These are phyloP conservation scores for Cydia pomonella DNA, from an alignment of 1,140 invertebrate genomes.

Conservation along the genomic window DNA sequence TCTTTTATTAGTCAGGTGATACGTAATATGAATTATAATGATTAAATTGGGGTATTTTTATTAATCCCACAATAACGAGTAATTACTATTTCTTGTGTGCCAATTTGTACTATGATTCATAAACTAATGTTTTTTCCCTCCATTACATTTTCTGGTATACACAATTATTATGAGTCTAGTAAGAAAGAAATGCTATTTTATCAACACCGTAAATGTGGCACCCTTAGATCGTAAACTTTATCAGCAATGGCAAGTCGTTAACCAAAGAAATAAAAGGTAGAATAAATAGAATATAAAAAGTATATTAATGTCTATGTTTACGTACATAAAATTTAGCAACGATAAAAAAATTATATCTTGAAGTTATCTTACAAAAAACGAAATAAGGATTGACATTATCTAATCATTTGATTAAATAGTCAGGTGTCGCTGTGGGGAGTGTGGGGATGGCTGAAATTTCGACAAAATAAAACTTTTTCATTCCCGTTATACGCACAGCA, in stretches of 20 bases:
- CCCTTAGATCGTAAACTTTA: constrained; percentile 5
- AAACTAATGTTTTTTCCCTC: not conserved
- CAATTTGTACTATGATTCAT: no score
- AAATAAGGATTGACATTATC: not conserved
- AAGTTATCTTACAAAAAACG: not conserved
- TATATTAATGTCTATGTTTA: not conserved
- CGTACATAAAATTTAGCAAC: not conserved
- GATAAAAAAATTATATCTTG: not conserved
- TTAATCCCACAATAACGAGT: no score
- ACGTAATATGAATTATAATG: no score
- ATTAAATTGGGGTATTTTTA: no score
- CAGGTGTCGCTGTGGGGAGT: not conserved
- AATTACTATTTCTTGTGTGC: no score
- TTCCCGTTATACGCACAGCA: no score
- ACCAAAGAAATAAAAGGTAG: not conserved
- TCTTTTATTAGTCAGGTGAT: no score
- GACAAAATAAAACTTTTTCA: no score
- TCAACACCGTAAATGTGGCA: not conserved
- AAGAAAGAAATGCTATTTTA: not conserved
- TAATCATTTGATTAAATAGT: not conserved
- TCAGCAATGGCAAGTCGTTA: constrained; percentile 1
- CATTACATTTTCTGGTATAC: not conserved
- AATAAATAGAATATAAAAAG: not conserved
- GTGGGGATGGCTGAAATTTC: not conserved
- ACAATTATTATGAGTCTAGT: not conserved